Percentiles rank a stretch among this genome's conserved stretches.
These are phyloP conservation scores for Hiodon tergisus DNA, from an alignment of 2,113 vertebrate genomes.

Conservation along the genomic window DNA sequence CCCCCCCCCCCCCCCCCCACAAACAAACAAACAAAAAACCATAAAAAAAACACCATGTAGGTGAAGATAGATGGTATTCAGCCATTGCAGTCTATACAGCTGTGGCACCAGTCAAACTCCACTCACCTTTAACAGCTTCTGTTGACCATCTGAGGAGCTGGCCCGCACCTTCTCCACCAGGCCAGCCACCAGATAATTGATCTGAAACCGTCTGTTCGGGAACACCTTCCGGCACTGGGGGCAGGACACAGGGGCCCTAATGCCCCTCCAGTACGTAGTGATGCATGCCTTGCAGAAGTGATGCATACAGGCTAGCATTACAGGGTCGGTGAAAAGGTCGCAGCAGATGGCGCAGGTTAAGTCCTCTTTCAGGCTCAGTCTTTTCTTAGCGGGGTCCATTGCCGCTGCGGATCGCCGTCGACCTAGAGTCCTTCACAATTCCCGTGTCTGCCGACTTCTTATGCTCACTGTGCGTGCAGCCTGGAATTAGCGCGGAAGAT, in stretches of 20 bases:
- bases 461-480: no score
- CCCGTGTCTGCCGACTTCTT: no score
- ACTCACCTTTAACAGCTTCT: slow-evolving; percentile 58
- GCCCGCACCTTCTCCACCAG: slow-evolving; percentile 75
- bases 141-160: slow-evolving; percentile 45
- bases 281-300: slow-evolving; percentile 81
- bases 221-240: slow-evolving; percentile 72
- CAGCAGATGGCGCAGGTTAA: slow-evolving; percentile 79
- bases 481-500: background rate
- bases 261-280: slow-evolving; percentile 64
- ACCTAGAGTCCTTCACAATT: no score
- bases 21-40: no score
- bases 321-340: slow-evolving; percentile 74
- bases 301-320: slow-evolving; percentile 83
- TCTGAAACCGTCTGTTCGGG: slow-evolving; percentile 61
- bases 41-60: no score
- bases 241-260: slow-evolving; percentile 58
- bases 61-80: no score
- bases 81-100: no score
- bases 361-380: slow-evolving; percentile 67
- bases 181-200: slow-evolving; percentile 70
- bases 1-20: no score
- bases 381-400: slow-evolving; percentile 42
- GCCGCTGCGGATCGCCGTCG: background rate
- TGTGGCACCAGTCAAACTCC: no score